A percentile compares a stretch with the other conserved stretches of the same genome.
Evolutionary conservation across 2,113 vertebrate genomes (phyloP).

Genomic region (Odobenus rosmarus): DNA sequence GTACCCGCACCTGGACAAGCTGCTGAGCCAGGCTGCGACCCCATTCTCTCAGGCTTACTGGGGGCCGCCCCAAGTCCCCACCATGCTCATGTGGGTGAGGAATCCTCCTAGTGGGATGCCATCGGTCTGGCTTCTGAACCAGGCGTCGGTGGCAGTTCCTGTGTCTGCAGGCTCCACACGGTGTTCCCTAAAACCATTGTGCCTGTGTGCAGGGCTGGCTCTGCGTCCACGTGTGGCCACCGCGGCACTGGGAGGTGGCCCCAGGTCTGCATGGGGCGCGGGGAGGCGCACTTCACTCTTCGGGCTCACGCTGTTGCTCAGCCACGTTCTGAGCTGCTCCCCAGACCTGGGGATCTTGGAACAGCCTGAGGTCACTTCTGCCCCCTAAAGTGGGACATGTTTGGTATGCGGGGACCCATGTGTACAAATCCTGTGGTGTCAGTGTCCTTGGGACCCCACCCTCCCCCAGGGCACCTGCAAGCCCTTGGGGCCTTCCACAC

Average conservation of each 20-base stretch:
- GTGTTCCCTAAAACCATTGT: not conserved
- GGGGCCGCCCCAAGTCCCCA: no score
- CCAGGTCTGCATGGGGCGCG: not conserved
- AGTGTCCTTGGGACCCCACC: not conserved
- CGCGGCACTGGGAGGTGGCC: not conserved
- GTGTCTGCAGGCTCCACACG: not conserved
- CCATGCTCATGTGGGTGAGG: not conserved
- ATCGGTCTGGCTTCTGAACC: not conserved
- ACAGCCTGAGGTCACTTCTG: not conserved
- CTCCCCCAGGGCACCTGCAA: not conserved
- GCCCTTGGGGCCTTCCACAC: not conserved
- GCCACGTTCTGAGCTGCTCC: not conserved
- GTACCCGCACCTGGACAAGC: not conserved
- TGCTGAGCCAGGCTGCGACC: not conserved
- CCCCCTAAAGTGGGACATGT: not conserved
- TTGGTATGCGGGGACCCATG: not conserved
- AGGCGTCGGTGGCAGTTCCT: not conserved
- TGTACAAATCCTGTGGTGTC: not conserved
- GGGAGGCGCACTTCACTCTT: not conserved
- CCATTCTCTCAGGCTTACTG: not conserved
- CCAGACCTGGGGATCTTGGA: not conserved
- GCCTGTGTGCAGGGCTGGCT: not conserved
- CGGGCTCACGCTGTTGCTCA: not conserved
- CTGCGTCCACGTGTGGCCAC: not conserved
- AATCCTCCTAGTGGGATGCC: not conserved